phyloP scores from a whole-genome alignment of 2,888 invertebrate species.

The Orthosia gothica region DNA sequence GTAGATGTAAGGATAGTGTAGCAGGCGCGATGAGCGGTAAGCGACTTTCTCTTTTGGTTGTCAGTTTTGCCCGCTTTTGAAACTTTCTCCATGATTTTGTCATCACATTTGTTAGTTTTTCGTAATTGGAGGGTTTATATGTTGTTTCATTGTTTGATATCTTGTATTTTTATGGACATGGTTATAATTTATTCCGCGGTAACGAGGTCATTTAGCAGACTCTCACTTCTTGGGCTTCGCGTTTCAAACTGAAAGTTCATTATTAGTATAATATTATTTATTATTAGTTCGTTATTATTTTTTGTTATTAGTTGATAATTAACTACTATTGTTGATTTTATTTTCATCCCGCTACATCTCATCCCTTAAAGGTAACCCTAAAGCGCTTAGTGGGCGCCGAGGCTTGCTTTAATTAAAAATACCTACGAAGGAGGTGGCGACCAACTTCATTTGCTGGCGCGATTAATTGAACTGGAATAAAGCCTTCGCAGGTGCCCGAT shows the following conservation, averaged over 20 bases:
- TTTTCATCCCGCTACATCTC: constrained; percentile 41
- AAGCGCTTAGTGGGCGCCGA: constrained; percentile 70
- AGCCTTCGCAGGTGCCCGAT: constrained; percentile 71
- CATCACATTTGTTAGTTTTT: too few relatives aligned
- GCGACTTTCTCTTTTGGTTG: background rate
- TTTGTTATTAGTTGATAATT: too few relatives aligned
- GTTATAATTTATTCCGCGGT: too few relatives aligned
- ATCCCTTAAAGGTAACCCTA: constrained; percentile 32
- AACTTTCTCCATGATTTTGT: too few relatives aligned
- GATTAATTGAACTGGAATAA: constrained; percentile 82
- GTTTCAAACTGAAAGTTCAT: too few relatives aligned
- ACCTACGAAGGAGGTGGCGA: constrained; percentile 78
- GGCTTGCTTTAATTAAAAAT: constrained; percentile 84
- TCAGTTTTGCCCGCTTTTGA: background rate
- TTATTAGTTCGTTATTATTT: too few relatives aligned
- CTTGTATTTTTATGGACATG: too few relatives aligned
- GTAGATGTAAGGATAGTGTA: background rate
- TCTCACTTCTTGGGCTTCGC: too few relatives aligned
- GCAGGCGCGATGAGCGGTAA: background rate
- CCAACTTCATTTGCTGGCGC: constrained; percentile 79
- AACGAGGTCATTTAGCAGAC: too few relatives aligned
- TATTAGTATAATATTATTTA: too few relatives aligned
- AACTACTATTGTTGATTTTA: background rate
- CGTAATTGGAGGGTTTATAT: too few relatives aligned
- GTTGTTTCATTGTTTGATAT: too few relatives aligned